Evolutionary conservation across 2,888 invertebrate species (phyloP).

Genomic region (Erpobdella octoculata): DNA sequence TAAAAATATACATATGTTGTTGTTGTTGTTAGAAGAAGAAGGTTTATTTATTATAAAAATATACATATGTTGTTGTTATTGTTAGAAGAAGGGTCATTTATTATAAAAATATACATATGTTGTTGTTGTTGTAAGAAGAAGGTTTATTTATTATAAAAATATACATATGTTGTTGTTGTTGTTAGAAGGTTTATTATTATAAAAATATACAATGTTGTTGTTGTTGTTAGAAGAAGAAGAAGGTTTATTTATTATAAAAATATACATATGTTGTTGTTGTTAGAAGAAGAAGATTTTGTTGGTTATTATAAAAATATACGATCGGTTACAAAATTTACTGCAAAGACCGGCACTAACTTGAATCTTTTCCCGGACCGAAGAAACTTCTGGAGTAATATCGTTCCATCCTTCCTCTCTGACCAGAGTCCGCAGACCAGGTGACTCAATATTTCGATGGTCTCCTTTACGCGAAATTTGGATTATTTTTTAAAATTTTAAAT

Average conservation of each 20-base stretch:
- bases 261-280: background rate
- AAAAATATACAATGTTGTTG: background rate
- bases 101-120: background rate
- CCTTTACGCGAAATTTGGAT: too few relatives aligned
- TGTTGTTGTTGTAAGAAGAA: background rate
- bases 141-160: too few relatives aligned
- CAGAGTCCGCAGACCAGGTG: constrained; percentile 59
- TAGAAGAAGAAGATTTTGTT: background rate
- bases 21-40: background rate
- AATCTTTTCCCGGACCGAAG: constrained; percentile 56
- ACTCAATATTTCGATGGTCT: constrained; percentile 34
- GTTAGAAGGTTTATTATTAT: background rate
- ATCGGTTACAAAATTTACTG: background rate
- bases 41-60: background rate
- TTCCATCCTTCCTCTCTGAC: constrained; percentile 89
- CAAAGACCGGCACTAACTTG: constrained; percentile 41
- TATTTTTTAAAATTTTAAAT: too few relatives aligned
- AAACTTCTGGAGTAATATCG: constrained; percentile 69
- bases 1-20: background rate
- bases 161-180: background rate
- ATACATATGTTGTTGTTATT: background rate
- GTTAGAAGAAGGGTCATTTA: background rate
- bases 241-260: background rate
- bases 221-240: background rate
- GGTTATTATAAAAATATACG: background rate